A percentile compares a stretch with the other conserved stretches of the same genome.
Conservation (phyloP, 2,113 vertebrate genomes). For the Thunnus maccoyii region DNA sequence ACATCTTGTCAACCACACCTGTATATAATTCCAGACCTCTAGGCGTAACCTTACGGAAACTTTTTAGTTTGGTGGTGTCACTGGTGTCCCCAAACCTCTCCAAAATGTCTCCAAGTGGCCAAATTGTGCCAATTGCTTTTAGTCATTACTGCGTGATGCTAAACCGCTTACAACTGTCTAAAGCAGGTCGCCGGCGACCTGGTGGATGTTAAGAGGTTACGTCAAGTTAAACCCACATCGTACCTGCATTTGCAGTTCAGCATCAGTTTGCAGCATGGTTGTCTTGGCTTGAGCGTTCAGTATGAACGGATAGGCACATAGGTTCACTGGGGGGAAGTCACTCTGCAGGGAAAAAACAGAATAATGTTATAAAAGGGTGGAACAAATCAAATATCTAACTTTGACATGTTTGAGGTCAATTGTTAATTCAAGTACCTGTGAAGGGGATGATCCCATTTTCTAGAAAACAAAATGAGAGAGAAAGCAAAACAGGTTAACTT, state of each 20-base stretch:
- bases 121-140: no score
- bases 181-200: no score
- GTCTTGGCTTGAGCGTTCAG: constrained; percentile 98
- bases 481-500: background rate
- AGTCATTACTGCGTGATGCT: no score
- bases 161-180: no score
- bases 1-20: no score
- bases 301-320: constrained; percentile 98
- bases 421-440: constrained; percentile 86
- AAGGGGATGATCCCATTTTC: constrained; percentile 92
- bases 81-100: no score
- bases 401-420: background rate
- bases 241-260: constrained; percentile 99
- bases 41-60: no score
- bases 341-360: constrained; percentile 80
- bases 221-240: no score
- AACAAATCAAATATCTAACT: background rate
- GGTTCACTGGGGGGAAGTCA: constrained; percentile 87
- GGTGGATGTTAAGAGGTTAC: no score
- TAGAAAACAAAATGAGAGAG: constrained; percentile 76
- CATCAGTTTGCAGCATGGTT: constrained; percentile 98
- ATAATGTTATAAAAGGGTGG: background rate
- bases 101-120: no score
- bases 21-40: no score
- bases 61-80: no score